These are phyloP conservation scores for Amiota communis DNA, from an alignment of 2,888 invertebrate species.

Conservation along the genomic window DNA sequence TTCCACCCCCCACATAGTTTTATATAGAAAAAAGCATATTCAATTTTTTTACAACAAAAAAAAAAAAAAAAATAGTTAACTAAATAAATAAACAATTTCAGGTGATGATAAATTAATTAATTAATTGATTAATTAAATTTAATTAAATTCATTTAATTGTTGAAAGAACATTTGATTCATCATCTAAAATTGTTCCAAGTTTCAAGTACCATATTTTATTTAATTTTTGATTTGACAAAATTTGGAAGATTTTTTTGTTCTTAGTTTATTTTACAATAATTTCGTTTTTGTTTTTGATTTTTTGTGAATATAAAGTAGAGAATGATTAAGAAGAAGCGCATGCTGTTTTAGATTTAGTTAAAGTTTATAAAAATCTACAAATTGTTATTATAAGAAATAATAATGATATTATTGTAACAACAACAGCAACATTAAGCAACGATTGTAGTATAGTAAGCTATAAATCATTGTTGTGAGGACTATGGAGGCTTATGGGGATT, in stretches of 20 bases:
- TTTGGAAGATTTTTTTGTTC: neutral
- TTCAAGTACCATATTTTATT: neutral
- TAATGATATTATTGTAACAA: no score
- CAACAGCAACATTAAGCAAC: no score
- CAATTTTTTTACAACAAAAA: constrained; percentile 15
- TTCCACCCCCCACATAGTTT: neutral
- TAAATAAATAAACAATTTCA: neutral
- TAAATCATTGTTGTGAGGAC: no score
- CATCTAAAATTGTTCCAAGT: neutral
- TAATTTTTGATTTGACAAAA: neutral
- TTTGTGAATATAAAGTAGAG: no score
- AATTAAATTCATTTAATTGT: no score
- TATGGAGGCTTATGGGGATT: no score
- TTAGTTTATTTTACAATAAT: neutral
- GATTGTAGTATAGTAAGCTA: no score
- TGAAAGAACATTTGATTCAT: no score
- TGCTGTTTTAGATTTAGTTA: constrained; percentile 20
- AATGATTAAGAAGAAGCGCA: neutral
- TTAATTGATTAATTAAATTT: no score
- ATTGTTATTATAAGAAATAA: no score
- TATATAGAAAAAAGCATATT: constrained; percentile 21
- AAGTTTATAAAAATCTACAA: no score
- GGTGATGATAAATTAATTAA: no score
- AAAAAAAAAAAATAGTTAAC: constrained; percentile 31
- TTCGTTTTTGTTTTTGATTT: constrained; percentile 9